Base-by-base conservation (phyloP, 2,888 invertebrate species). In the Himalopsyche kuldschensis region DNA sequence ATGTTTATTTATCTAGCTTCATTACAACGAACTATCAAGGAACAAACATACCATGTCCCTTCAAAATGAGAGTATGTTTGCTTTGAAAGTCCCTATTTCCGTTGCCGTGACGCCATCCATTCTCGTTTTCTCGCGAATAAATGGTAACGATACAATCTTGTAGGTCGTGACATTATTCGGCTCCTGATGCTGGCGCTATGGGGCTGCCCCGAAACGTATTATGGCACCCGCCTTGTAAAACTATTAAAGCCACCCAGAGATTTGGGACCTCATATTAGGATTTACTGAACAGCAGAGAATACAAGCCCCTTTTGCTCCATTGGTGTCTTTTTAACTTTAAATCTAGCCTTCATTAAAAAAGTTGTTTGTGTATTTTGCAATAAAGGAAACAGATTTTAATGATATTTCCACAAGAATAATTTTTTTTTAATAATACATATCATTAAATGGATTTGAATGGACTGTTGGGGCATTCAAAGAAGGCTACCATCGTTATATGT, bases 61-160 rank as follows among this genome's bases (percentile, higher is more conserved):
- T 69, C 27, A 30, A 69, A 69, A 69, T 69, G 69, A 69, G 69
- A 69, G 69, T 69, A 69, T 69, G 69, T 69, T 69, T 69, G 11
- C 69, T 69, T 69, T 69, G 69, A 69, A 69, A 69, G 24, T 69
- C 69, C 69, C 69, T 69, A 69, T 69, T 69, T 31, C 75, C 79
- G 75, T 31, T 63, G 79, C 69, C 69, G 31, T 82, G 35, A 41
- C 75, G 79, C 83, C 81, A 82, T 85, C 78, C 47, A 35, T 85
- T 84, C 85, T 84, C 83, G 80, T 85, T 84, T 84, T 84, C 79
- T 48, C 30, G 79, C 85, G 83, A 85, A 85, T 83, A 83, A 85
- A 85, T 75, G 83, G 79, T 82, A 83, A 85, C 85, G 85, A 84
- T 85, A 85, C 83, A 82, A 82, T 82, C 83, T 83, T 75, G 83